Conservation (phyloP, 2,888 invertebrate species). For the Chloroclystis v-ata region DNA sequence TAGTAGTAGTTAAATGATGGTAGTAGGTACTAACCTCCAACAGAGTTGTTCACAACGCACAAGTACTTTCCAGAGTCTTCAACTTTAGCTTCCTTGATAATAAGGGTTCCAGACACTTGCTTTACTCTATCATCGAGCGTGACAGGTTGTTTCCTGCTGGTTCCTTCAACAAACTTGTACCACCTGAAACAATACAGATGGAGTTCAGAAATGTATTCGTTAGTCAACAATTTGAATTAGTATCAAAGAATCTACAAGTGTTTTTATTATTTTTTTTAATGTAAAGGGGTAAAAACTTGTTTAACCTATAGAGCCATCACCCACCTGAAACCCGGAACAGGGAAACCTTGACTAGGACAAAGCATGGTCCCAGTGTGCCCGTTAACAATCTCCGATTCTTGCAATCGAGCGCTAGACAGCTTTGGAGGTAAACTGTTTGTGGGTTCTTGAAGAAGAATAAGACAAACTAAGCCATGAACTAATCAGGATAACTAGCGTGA, state of each 20-base stretch:
- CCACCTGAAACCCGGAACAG: conserved; percentile 87
- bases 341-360: conserved; percentile 86
- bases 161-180: conserved; percentile 95
- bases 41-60: conserved; percentile 96
- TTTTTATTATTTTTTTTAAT: background rate
- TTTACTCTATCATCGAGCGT: conserved; percentile 91
- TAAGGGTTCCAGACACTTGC: conserved; percentile 95
- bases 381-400: conserved; percentile 61
- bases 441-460: conserved; percentile 77
- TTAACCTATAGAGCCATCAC: conserved; percentile 36
- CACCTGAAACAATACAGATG: conserved; percentile 86
- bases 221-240: background rate
- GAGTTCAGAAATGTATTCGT: conserved; percentile 38
- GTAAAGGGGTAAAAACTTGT: background rate
- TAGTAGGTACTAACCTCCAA: conserved; percentile 80
- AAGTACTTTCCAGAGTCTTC: conserved; percentile 96
- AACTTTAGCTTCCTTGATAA: conserved; percentile 93
- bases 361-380: conserved; percentile 71
- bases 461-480: conserved; percentile 33
- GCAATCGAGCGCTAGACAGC: conserved; percentile 77
- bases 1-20: too few relatives aligned
- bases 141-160: conserved; percentile 92
- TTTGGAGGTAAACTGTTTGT: conserved; percentile 83
- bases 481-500: conserved; percentile 26
- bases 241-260: conserved; percentile 11